A percentile compares a stretch with the other conserved stretches of the same genome.
Evolutionary conservation across 2,797 vertebrate genomes (phyloP).

Genomic region (Scomberomorus guttatus): DNA sequence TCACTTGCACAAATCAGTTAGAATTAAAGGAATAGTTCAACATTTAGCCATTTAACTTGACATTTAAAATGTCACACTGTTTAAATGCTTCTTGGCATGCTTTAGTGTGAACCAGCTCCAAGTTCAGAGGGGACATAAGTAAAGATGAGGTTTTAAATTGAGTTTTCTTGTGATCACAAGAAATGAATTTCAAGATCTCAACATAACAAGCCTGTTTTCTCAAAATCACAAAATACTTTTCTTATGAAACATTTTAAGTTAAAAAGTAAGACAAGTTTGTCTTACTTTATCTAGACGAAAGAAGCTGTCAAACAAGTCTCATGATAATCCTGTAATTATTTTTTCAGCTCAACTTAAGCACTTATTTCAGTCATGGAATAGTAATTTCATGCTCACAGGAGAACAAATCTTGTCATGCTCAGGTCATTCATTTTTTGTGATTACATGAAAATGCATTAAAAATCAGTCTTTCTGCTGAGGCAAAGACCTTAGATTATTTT

Average conservation of each 20-base stretch:
- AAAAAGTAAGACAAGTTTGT: no score
- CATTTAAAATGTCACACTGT: no score
- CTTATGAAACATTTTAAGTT: no score
- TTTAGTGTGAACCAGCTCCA: no score
- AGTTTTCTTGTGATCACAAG: constrained; percentile 12
- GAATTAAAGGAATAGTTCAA: no score
- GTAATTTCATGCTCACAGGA: not conserved
- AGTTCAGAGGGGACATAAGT: no score
- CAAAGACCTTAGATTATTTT: not conserved
- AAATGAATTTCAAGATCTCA: not conserved
- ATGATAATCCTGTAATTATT: not conserved
- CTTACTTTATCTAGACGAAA: not conserved
- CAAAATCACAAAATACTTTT: not conserved
- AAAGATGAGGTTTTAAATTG: not conserved
- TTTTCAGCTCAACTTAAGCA: not conserved
- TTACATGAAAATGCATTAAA: not conserved
- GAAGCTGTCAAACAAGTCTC: not conserved
- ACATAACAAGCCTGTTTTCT: not conserved
- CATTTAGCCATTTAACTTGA: no score
- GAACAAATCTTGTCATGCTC: constrained; percentile 5
- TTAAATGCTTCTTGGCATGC: no score
- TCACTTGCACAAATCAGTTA: no score
- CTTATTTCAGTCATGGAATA: not conserved
- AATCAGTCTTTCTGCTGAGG: not conserved
- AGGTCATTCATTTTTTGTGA: not conserved